phyloP scores from a whole-genome alignment of 2,113 vertebrate genomes.

The Bos indicus region DNA sequence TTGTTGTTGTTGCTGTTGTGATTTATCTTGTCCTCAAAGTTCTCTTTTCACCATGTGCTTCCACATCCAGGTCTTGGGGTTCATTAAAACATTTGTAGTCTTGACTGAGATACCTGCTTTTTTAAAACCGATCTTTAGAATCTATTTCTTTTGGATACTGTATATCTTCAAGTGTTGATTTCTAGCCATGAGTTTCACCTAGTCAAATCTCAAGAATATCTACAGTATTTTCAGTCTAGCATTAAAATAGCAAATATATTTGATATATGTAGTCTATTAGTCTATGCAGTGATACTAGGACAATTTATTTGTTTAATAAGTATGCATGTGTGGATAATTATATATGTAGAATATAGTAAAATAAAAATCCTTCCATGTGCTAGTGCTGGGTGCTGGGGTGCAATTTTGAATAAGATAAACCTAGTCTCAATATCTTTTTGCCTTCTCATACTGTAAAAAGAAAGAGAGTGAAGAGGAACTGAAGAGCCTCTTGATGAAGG shows the following conservation, averaged over 20 bases:
- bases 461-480: neutral
- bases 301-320: neutral
- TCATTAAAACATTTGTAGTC: neutral
- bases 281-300: neutral
- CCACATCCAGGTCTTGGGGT: neutral
- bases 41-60: neutral
- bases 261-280: neutral
- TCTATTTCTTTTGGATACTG: neutral
- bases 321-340: neutral
- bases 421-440: neutral
- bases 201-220: neutral
- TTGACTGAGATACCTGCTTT: neutral
- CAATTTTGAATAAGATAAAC: neutral
- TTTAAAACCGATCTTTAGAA: neutral
- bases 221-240: neutral
- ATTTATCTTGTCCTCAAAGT: neutral
- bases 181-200: neutral
- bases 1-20: neutral
- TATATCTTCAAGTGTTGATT: neutral
- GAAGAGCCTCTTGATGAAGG: neutral
- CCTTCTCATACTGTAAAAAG: neutral
- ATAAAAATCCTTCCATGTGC: neutral
- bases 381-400: neutral
- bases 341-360: neutral
- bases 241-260: neutral